Evolutionary conservation across 92 coral and sea anemone species (phyloP).

Genomic region (Parazoanthus darwini): DNA sequence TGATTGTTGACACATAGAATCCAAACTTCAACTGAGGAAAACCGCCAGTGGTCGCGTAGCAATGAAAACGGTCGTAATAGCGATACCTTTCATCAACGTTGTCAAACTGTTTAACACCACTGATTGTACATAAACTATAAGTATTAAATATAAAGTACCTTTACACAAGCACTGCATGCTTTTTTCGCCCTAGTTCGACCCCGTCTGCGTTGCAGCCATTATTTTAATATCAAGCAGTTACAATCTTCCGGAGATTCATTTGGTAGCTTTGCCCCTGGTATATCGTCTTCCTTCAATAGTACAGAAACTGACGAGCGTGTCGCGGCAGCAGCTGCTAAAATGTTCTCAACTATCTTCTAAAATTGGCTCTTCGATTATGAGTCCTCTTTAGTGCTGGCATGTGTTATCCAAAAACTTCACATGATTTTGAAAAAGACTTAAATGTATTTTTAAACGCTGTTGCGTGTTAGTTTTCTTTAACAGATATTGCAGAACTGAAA

Average conservation of each 20-base stretch:
- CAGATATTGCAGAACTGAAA: neutral
- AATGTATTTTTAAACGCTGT: no score
- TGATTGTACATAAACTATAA: neutral
- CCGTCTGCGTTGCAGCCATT: conserved; percentile 67
- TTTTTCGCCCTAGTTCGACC: conserved; percentile 58
- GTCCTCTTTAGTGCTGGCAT: conserved; percentile 43
- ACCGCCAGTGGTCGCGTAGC: no score
- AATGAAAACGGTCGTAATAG: neutral
- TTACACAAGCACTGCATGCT: conserved; percentile 47
- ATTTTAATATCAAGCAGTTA: conserved; percentile 51
- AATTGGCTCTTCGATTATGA: conserved; percentile 47
- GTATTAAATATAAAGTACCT: conserved; percentile 27
- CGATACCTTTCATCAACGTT: neutral
- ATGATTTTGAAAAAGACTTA: conserved; percentile 38
- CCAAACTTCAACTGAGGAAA: no score
- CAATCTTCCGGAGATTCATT: conserved; percentile 61
- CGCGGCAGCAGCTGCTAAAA: conserved; percentile 30
- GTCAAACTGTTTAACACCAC: neutral
- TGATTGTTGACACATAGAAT: no score
- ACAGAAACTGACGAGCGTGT: conserved; percentile 39
- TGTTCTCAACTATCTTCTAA: conserved; percentile 41
- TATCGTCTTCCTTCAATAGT: conserved; percentile 54
- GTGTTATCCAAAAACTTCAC: conserved; percentile 32
- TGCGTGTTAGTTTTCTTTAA: neutral
- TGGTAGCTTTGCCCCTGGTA: conserved; percentile 64